Base-by-base conservation (phyloP, 1,140 invertebrate genomes). In the Ctenoplectra terminalis region DNA sequence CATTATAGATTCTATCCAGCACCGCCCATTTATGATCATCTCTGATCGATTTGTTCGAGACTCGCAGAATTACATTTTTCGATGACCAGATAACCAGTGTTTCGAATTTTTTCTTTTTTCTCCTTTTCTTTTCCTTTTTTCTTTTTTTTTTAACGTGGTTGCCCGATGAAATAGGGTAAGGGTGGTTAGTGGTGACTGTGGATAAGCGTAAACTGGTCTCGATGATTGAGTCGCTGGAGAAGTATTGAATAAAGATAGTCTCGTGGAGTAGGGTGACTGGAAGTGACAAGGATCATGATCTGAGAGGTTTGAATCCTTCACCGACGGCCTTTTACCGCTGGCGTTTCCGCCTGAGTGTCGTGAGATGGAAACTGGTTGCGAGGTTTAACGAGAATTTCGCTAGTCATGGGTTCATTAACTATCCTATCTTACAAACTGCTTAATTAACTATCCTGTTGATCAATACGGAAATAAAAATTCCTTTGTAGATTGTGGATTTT, bases 11-110 rank as follows among this genome's bases (percentile, higher is more conserved):
- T 64, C 23, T 37, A 17, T 15, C n/a, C 63, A 43, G 15, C 17
- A 9, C n/a, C 63, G 63, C 63, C 63, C 52, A n/a, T 54, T n/a
- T n/a, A n/a, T n/a, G n/a, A n/a, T n/a, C n/a, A 40, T 40, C 13
- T 2, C 5, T 48, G 8, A 54, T 54, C 20, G 52, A 54, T 20
- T 23, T 5, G 5, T n/a, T 54, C 40, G 40, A 40, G 40, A 40
- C 9, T 40, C 9, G 4, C 40, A 4, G 40, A 9, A 40, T 5
- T 40, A 9, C 40, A 9, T 17, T 61, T n/a, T n/a, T n/a, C n/a
- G n/a, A n/a, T n/a, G n/a, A n/a, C n/a, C n/a, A n/a, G n/a, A n/a
- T n/a, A n/a, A n/a, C n/a, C n/a, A n/a, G n/a, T n/a, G n/a, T n/a
- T n/a, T n/a, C n/a, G n/a, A n/a, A n/a, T n/a, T n/a, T n/a, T n/a